phyloP scores from a whole-genome alignment of 37 sponge, comb jelly and placozoan genomes.

The Corticium candelabrum region DNA sequence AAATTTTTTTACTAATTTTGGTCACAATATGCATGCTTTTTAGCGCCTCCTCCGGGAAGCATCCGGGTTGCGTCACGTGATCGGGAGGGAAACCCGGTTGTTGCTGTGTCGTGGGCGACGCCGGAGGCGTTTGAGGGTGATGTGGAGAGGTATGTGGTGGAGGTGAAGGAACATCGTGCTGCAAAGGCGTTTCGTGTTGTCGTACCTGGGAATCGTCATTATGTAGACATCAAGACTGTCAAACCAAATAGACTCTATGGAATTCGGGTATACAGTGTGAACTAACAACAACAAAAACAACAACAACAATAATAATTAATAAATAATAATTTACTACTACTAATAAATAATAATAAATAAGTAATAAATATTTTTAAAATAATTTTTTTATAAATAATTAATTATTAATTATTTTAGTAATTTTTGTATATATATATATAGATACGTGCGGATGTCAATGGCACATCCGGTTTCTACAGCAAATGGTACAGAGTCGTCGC shows the following conservation, averaged over 20 bases:
- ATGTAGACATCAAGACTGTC: neutral
- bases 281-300: too few species aligned
- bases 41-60: neutral
- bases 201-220: neutral
- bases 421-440: too few species aligned
- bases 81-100: neutral
- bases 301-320: too few species aligned
- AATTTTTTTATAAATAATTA: too few species aligned
- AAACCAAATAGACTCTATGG: neutral
- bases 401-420: too few species aligned
- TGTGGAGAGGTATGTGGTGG: neutral
- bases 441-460: neutral
- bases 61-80: neutral
- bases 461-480: neutral
- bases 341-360: too few species aligned
- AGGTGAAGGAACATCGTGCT: neutral
- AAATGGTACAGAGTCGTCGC: neutral
- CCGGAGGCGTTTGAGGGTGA: neutral
- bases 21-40: too few species aligned
- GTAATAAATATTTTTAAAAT: too few species aligned
- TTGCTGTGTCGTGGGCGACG: neutral
- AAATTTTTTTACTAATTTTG: too few species aligned
- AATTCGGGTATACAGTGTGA: neutral
- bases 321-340: too few species aligned
- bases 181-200: neutral